phyloP scores from a whole-genome alignment of 1,140 invertebrate genomes.

The Doryteuthis pealeii region DNA sequence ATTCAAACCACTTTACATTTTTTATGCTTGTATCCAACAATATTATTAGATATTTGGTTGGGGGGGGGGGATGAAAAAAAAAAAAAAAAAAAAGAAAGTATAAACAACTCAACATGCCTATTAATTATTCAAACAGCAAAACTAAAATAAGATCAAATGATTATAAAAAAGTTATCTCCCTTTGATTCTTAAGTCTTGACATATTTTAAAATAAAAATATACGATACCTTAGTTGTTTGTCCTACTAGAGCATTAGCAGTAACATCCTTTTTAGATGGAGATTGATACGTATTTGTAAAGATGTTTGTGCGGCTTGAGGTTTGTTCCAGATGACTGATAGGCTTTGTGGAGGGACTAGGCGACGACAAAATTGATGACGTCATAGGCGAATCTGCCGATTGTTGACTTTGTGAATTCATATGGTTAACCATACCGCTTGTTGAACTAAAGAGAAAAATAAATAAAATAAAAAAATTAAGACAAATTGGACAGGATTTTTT shows the following conservation, averaged over 20 bases:
- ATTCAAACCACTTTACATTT: no score
- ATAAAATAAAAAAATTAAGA: no score
- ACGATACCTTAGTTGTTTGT: constrained; percentile 25
- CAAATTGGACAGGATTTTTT: no score
- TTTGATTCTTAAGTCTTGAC: no score
- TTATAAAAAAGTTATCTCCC: no score
- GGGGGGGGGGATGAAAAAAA: no score
- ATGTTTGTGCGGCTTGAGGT: constrained; percentile 39
- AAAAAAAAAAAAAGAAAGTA: no score
- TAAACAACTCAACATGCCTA: no score
- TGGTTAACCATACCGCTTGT: constrained; percentile 30
- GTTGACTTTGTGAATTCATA: constrained; percentile 25
- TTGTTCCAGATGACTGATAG: constrained; percentile 36
- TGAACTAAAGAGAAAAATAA: not conserved
- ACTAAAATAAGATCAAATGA: no score
- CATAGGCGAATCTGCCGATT: constrained; percentile 38
- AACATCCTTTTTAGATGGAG: constrained; percentile 48
- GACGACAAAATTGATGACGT: constrained; percentile 38
- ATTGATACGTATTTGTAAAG: constrained; percentile 49
- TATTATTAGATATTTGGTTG: no score
- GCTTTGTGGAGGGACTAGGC: constrained; percentile 27
- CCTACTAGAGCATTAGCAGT: constrained; percentile 22
- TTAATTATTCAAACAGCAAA: no score
- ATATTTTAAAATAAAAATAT: constrained; percentile 10
- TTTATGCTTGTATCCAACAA: no score